Percentiles rank a stretch among this genome's conserved stretches.
Conservation (phyloP, 2,797 vertebrate species). For the Odontamblyopus rebecca region DNA sequence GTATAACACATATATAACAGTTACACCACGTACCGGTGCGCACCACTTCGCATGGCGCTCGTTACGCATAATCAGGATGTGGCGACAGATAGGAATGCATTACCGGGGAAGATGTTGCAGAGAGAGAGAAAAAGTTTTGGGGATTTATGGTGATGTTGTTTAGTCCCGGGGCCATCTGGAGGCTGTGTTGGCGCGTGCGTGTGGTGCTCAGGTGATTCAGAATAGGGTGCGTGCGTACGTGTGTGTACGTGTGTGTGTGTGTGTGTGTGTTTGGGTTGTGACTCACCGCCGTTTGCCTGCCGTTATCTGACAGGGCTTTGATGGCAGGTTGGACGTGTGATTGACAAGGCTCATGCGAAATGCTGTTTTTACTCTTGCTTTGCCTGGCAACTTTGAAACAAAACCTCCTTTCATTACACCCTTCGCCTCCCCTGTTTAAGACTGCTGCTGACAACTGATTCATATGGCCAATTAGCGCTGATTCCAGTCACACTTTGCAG, state of each 20-base stretch:
- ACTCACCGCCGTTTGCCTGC: conserved; percentile 54
- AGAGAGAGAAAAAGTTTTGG: conserved; percentile 44
- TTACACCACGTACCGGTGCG: conserved; percentile 12
- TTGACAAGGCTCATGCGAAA: conserved; percentile 54
- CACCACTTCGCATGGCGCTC: conserved; percentile 1
- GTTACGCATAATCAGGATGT: conserved; percentile 2
- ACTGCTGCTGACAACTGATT: conserved; percentile 54
- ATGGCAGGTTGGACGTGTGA: conserved; percentile 57
- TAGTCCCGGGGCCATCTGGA: conserved; percentile 13
- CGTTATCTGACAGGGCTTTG: conserved; percentile 56
- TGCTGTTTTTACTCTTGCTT: neutral
- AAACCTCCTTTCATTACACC: conserved; percentile 16
- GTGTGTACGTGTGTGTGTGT: conserved; percentile 41
- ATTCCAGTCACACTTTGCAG: conserved; percentile 55
- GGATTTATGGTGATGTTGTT: conserved; percentile 27
- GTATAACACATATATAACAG: conserved; percentile 12
- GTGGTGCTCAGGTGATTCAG: conserved; percentile 46
- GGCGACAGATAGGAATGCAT: neutral
- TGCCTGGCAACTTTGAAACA: conserved; percentile 42
- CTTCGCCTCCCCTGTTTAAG: conserved; percentile 18
- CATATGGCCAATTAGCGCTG: conserved; percentile 56
- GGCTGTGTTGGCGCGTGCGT: neutral
- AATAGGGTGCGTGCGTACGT: neutral
- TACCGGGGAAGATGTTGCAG: conserved; percentile 28
- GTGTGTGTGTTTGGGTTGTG: conserved; percentile 52